Base-by-base conservation (phyloP, 2,797 vertebrate species). In the Champsocephalus gunnari region DNA sequence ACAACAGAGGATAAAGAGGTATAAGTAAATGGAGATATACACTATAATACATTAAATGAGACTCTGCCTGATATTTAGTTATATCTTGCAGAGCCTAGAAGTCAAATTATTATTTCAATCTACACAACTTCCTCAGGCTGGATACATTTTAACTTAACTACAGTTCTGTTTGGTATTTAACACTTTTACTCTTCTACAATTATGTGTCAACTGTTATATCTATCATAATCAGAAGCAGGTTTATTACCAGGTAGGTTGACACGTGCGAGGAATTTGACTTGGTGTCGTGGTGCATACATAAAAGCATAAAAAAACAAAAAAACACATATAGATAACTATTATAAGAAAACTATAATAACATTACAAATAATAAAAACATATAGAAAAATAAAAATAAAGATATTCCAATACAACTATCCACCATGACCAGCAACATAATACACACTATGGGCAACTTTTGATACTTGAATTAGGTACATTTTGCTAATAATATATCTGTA, bases 1-100 rank as follows among this genome's bases (percentile, higher is more conserved):
- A 69, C 7, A 32, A 47, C 12, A 54, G 11, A 38, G 55, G 43
- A 75, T 55, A 66, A 80, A 45, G 11, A 59, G 4, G 11, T 11
- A 5, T 11, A 43, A 41, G 48, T n/a, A 65, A 28, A 32, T 17
- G 38, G 38, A 9, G 11, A 45, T 45, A 43, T 12, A 41, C 45
- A n/a, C 3, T 28, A 59, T 51, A 34, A 43, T 7, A 12, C 3
- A 4, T 10, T 24, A 58, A 68, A 55, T 10, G 1, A 63, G 44
- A 34, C 19, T 55, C 58, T 47, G 21, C 4, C 10, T 13, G 13
- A 17, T 5, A 8, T 28, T 28, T 28, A 28, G 28, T 28, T 28
- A 28, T 28, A 21, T 21, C 21, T 21, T 21, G 21, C 21, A 48
- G 21, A 16, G 51, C 44, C 9, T 38, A 16, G 41, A 38, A 38